Conservation (phyloP, 2,113 vertebrate species). For the Anser brachyrhynchus region DNA sequence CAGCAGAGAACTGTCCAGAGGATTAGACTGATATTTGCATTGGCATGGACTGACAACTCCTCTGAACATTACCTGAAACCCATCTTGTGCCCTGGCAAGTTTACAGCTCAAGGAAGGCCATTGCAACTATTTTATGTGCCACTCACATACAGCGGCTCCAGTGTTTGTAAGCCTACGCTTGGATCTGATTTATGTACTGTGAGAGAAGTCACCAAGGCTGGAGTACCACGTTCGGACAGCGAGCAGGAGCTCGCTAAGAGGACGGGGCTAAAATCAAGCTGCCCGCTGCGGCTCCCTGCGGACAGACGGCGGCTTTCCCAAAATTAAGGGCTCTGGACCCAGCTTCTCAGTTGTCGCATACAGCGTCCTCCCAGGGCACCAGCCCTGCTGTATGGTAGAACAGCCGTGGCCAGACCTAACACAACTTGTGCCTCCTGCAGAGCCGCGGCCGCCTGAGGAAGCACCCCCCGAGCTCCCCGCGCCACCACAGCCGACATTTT, state of each 20-base stretch:
- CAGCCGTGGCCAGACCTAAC: neutral
- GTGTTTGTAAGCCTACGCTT: neutral
- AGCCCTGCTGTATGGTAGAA: neutral
- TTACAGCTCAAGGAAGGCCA: neutral
- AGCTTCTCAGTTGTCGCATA: neutral
- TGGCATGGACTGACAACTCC: neutral
- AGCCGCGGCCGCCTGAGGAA: neutral
- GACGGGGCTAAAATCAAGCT: neutral
- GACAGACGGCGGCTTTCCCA: neutral
- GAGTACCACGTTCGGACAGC: fast-evolving
- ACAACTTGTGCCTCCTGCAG: neutral
- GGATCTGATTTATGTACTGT: neutral
- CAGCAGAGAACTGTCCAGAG: neutral
- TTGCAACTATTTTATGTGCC: neutral
- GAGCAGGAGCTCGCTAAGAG: neutral
- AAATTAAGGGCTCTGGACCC: neutral
- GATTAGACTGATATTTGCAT: neutral
- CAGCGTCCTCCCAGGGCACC: neutral
- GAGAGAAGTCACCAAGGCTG: neutral
- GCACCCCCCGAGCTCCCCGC: neutral
- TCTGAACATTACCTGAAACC: neutral
- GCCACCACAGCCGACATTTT: neutral
- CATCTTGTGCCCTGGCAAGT: neutral
- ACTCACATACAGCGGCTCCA: neutral
- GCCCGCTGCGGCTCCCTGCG: neutral